These are phyloP conservation scores for Ramphastos sulfuratus DNA, from an alignment of 2,113 vertebrate species.

Conservation along the genomic window DNA sequence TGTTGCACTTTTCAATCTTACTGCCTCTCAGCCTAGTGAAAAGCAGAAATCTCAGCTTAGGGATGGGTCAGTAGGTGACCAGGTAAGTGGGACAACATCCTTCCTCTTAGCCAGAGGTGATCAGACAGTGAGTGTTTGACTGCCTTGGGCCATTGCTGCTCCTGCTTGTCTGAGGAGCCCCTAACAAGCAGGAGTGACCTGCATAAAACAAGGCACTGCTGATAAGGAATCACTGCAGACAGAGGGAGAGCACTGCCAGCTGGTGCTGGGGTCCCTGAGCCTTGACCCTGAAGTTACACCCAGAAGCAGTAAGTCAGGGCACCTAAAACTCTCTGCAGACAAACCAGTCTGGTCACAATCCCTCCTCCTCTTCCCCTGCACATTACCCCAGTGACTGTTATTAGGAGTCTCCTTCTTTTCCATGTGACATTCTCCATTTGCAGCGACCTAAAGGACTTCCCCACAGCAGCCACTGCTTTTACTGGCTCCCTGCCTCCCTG, in stretches of 20 bases:
- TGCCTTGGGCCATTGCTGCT: background rate
- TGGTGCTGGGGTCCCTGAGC: background rate
- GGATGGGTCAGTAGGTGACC: background rate
- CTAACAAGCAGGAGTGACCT: background rate
- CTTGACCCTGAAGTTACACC: background rate
- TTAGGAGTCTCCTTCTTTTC: background rate
- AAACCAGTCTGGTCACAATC: background rate
- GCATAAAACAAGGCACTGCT: background rate
- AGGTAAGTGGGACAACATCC: background rate
- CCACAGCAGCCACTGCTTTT: background rate
- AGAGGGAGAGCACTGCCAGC: background rate
- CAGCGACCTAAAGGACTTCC: background rate
- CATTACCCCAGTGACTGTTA: background rate
- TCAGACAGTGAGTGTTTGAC: background rate
- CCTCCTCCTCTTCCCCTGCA: background rate
- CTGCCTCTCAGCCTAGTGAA: background rate
- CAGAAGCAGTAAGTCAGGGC: background rate
- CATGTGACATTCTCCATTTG: background rate
- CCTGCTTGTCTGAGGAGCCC: background rate
- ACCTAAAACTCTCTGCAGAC: slow-evolving; percentile 1
- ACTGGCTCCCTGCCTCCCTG: background rate
- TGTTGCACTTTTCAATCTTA: background rate
- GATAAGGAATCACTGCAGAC: background rate
- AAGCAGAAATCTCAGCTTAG: background rate
- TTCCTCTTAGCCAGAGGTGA: background rate